These are phyloP conservation scores for Phenganax marumi DNA, from an alignment of 92 coral and sea anemone species.

Conservation along the genomic window DNA sequence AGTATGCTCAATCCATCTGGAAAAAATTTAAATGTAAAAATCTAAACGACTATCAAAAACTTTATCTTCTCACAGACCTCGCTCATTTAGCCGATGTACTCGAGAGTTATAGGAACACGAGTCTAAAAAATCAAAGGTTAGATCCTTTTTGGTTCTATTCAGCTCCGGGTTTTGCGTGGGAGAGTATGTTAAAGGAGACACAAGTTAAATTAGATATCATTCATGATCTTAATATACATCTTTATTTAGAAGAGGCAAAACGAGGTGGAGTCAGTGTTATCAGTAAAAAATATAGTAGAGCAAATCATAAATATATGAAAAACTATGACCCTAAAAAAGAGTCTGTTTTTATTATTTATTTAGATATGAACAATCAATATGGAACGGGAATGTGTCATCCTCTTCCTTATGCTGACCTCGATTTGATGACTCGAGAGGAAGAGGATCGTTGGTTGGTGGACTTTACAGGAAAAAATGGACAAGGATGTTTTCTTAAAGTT, in stretches of 20 bases:
- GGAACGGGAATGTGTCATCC: slow-evolving; percentile 14
- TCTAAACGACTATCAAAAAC: not conserved
- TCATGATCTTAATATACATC: not conserved
- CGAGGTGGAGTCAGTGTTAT: slow-evolving; percentile 7
- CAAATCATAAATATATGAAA: slow-evolving; percentile 22
- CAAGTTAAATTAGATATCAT: not conserved
- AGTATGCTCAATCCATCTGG: slow-evolving; percentile 36
- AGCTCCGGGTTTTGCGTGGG: slow-evolving; percentile 36
- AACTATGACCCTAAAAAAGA: not conserved
- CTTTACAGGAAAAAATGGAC: not conserved
- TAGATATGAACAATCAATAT: slow-evolving; percentile 17
- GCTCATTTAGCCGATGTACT: too few species aligned
- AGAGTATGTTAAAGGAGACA: not conserved
- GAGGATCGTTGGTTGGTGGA: not conserved
- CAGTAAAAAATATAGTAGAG: not conserved
- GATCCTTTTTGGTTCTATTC: slow-evolving; percentile 46
- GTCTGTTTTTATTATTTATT: not conserved
- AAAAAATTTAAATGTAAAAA: not conserved
- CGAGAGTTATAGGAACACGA: not conserved
- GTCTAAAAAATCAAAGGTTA: not conserved
- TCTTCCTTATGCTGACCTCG: not conserved
- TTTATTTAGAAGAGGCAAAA: not conserved
- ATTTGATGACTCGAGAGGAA: not conserved
- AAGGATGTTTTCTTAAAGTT: not conserved
- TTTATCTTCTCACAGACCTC: too few species aligned